Evolutionary conservation across 2,797 vertebrate species (phyloP).

Genomic region (Microctenopoma stevenorrisi): DNA sequence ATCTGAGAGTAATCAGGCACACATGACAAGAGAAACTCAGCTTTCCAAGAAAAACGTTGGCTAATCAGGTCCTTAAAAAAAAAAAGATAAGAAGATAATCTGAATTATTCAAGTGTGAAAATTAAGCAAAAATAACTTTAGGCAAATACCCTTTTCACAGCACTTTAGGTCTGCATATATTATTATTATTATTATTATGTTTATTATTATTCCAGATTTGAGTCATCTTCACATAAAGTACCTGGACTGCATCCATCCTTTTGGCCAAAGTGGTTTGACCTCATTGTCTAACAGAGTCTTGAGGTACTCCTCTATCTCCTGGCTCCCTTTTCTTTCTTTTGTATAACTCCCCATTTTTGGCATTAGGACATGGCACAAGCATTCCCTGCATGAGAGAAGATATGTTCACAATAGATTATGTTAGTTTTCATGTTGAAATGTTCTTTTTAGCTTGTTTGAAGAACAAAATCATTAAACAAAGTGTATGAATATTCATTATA

Average conservation of each 20-base stretch:
- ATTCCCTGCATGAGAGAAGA: conserved; percentile 77
- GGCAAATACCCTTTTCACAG: too few relatives aligned
- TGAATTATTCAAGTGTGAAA: too few relatives aligned
- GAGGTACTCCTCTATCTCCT: conserved; percentile 88
- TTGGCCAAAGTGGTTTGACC: conserved; percentile 92
- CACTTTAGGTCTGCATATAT: too few relatives aligned
- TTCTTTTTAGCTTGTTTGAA: background rate
- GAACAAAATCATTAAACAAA: too few relatives aligned
- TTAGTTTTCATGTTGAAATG: background rate
- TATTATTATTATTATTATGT: too few relatives aligned
- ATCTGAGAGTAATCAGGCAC: too few relatives aligned
- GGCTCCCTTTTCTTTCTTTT: conserved; percentile 80
- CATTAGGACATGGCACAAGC: conserved; percentile 87
- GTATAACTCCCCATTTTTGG: conserved; percentile 86
- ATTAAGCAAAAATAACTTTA: too few relatives aligned
- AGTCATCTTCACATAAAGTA: conserved; percentile 30
- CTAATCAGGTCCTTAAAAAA: too few relatives aligned
- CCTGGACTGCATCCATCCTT: conserved; percentile 95
- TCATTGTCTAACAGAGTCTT: conserved; percentile 85
- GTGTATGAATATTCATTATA: background rate
- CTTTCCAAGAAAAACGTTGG: too few relatives aligned
- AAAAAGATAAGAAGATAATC: too few relatives aligned
- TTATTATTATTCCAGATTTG: background rate
- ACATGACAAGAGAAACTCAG: too few relatives aligned
- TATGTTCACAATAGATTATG: background rate